Evolutionary conservation across 2,113 vertebrate species (phyloP), one percentile per base, ranked within the genome.

Genomic region (Podiceps cristatus): DNA sequence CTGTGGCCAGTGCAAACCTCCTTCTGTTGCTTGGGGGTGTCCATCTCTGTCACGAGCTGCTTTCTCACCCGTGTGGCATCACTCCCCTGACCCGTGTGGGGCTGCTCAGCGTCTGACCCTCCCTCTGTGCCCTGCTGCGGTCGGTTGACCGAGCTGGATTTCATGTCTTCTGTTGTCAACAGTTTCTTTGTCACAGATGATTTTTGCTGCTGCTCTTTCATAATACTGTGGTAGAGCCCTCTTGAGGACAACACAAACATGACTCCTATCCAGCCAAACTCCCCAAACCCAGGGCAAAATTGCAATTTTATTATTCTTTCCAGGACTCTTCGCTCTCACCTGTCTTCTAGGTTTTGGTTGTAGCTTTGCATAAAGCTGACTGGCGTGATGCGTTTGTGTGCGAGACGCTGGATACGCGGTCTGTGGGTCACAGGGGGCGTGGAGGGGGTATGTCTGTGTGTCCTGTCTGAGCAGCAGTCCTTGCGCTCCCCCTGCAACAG

Each of bases 121-220:
- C 2, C 0, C n/a, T 31, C 45, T 40, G 29, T 66, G 73, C 29
- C 47, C 18, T 0, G 0, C 62, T 1, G 4, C 2, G 0, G 0
- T 6, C 0, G 3, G 12, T 59, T 40, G 53, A 11, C 33, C 2
- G 72, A 60, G 47, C 18, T 1, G 0, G 19, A 7, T 83, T 77
- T 86, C 7, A 0, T 1, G 11, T 10, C 52, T 31, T 1, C n/a
- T 71, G 53, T 22, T 76, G 55, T 67, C 85, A 11, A 55, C n/a
- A 0, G 29, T 17, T 66, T 84, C 86, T 69, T 83, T 62, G 79
- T 67, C 88, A 37, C 10, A 2, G 74, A 3, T 5, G 33, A 7
- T 40, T 90, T 86, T 60, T 56, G 45, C 45, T 53, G 52, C 86
- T 53, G 69, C 68, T 91, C 31, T 64, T 76, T 63, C 72, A 0